A percentile compares a stretch with the other conserved stretches of the same genome.
These are phyloP conservation scores for Serilophus lunatus DNA, from an alignment of 2,113 vertebrate species.

Conservation along the genomic window DNA sequence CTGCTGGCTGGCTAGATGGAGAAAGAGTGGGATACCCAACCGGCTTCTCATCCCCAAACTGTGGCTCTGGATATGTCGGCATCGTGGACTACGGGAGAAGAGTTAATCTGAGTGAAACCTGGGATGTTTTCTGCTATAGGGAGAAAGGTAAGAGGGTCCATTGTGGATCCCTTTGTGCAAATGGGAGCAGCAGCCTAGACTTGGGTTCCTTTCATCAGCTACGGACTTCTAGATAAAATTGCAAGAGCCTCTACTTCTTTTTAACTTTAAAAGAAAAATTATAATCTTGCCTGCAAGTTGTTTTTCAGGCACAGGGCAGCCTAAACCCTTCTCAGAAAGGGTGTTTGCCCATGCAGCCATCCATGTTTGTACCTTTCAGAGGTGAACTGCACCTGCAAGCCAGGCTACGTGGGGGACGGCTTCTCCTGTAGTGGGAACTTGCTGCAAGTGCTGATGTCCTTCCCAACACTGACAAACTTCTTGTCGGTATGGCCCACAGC, in stretches of 20 bases:
- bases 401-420: conserved; percentile 88
- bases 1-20: conserved; percentile 85
- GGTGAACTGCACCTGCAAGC: conserved; percentile 86
- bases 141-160: conserved; percentile 80
- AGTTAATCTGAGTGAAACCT: conserved; percentile 81
- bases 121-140: conserved; percentile 93
- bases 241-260: background rate
- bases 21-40: conserved; percentile 87
- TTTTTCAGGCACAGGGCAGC: background rate
- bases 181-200: background rate
- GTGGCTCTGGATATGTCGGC: conserved; percentile 84
- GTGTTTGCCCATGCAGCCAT: rapidly evolving
- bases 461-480: conserved; percentile 84
- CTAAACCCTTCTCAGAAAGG: background rate
- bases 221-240: background rate
- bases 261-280: background rate
- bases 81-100: conserved; percentile 89
- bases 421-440: conserved; percentile 86
- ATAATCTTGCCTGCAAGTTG: background rate
- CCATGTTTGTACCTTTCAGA: conserved; percentile 73
- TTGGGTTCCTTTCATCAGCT: background rate
- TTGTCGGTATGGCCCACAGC: conserved; percentile 74
- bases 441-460: conserved; percentile 85
- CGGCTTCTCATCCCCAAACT: conserved; percentile 80
- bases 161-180: background rate